A percentile compares a stretch with the other conserved stretches of the same genome.
phyloP scores from a whole-genome alignment of 2,797 vertebrate genomes.

The Lepilemur ruficaudatus region DNA sequence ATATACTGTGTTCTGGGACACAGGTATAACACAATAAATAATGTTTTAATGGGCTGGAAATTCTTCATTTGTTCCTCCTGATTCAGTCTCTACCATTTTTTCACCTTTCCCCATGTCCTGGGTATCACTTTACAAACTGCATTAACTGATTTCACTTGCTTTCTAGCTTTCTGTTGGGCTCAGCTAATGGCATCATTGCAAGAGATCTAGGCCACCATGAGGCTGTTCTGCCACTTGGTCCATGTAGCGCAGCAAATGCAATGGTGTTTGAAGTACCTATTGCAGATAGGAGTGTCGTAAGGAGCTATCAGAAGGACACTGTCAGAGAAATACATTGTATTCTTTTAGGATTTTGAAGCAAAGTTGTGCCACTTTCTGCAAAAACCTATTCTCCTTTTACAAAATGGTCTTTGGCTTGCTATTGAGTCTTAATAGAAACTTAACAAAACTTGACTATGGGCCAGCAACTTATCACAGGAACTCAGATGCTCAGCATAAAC shows the following conservation, averaged over 20 bases:
- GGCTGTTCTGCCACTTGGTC: not conserved
- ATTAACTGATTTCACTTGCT: not conserved
- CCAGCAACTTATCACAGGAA: not conserved
- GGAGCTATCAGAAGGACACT: not conserved
- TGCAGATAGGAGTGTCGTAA: not conserved
- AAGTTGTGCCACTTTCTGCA: not conserved
- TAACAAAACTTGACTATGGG: not conserved
- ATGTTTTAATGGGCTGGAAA: not conserved
- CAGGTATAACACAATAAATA: not conserved
- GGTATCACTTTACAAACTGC: not conserved
- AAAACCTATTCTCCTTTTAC: not conserved
- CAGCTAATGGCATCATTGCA: not conserved
- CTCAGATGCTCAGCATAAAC: not conserved
- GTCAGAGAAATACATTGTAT: not conserved
- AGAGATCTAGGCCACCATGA: not conserved
- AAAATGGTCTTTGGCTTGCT: not conserved
- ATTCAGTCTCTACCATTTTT: not conserved
- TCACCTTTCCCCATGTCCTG: not conserved
- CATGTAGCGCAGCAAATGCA: rapidly evolving
- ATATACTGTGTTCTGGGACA: not conserved
- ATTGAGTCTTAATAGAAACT: not conserved
- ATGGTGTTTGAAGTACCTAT: not conserved
- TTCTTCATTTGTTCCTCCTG: not conserved
- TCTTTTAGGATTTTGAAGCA: not conserved
- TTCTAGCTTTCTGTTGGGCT: not conserved